Evolutionary conservation across 2,888 invertebrate genomes (phyloP), one percentile per base, ranked within the genome.

Genomic region (Venustoraphidia nigricollis): DNA sequence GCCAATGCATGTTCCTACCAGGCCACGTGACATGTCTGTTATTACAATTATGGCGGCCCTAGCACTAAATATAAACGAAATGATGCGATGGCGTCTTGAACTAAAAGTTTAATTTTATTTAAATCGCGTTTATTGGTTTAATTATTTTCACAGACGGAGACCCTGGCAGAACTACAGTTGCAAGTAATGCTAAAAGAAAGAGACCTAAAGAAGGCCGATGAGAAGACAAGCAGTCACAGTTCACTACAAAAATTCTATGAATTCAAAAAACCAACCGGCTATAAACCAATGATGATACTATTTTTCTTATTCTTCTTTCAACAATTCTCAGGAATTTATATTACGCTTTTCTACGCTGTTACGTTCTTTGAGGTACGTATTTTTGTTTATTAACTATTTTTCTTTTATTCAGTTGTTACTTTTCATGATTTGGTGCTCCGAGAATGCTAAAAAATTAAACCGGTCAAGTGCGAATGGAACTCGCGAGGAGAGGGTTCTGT

Each of bases 321-420:
- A 59, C 76, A 77, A 55, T 75, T 74, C 53, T 69, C 74, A 27
- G 77, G 77, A 39, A 75, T 77, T 53, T 77, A 77, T 55, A 73
- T 76, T 8, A 76, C 75, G 1, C 62, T 77, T 2, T 77, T 77
- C 60, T 77, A 75, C 57, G 75, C 77, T 0, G 74, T 77, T 27
- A 71, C 70, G 10, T 75, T 76, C 62, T 75, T 77, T 55, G 60
- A 73, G 60, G 75, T 74, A 59, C 59, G 58, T 55, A 43, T 41
- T 44, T 3, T 35, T 6, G 11, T 36, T 27, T 46, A 34, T 41
- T 41, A 36, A 38, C 8, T 14, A 13, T 9, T 14, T 2, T 9
- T 45, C 3, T 36, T 44, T 4, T n/a, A n/a, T n/a, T n/a, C n/a
- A n/a, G n/a, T n/a, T n/a, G n/a, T n/a, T n/a, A n/a, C n/a, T 17